Evolutionary conservation across 1,140 invertebrate species (phyloP).

Genomic region (Lerema accius): DNA sequence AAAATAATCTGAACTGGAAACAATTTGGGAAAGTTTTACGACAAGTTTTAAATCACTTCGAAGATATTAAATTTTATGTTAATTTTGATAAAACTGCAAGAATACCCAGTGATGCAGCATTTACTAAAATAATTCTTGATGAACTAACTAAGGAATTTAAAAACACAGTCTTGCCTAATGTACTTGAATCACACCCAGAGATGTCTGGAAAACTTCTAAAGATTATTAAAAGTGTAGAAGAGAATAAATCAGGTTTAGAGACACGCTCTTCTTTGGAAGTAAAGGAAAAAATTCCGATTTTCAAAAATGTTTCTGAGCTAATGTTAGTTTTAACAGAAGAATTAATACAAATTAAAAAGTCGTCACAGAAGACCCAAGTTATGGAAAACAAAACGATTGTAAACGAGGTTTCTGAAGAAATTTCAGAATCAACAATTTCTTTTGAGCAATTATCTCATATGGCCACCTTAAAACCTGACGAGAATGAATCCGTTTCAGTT

Average conservation of each 20-base stretch:
- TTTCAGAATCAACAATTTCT: slow-evolving; percentile 9
- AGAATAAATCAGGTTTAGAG: slow-evolving; percentile 51
- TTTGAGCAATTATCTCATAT: background rate
- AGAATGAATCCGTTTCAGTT: background rate
- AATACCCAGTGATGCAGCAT: slow-evolving; percentile 65
- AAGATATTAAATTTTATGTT: slow-evolving; percentile 77
- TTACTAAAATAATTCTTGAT: slow-evolving; percentile 67
- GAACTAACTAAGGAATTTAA: slow-evolving; percentile 54
- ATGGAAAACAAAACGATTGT: background rate
- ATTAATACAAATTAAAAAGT: slow-evolving; percentile 36
- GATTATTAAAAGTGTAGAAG: slow-evolving; percentile 41
- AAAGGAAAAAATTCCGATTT: slow-evolving; percentile 73
- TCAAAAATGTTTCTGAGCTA: slow-evolving; percentile 54
- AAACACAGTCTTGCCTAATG: slow-evolving; percentile 37
- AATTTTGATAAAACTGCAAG: slow-evolving; percentile 77
- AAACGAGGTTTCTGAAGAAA: background rate
- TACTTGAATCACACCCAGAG: slow-evolving; percentile 32
- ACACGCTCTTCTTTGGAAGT: slow-evolving; percentile 57
- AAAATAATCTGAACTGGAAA: slow-evolving; percentile 51
- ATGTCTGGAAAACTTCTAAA: slow-evolving; percentile 33
- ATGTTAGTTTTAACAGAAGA: slow-evolving; percentile 45
- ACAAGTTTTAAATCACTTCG: slow-evolving; percentile 72
- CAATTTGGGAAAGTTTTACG: slow-evolving; percentile 57
- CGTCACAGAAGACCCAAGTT: background rate
- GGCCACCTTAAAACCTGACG: background rate